Conservation (phyloP, 1,140 invertebrate species). For the Muscidifurax raptorellus region DNA sequence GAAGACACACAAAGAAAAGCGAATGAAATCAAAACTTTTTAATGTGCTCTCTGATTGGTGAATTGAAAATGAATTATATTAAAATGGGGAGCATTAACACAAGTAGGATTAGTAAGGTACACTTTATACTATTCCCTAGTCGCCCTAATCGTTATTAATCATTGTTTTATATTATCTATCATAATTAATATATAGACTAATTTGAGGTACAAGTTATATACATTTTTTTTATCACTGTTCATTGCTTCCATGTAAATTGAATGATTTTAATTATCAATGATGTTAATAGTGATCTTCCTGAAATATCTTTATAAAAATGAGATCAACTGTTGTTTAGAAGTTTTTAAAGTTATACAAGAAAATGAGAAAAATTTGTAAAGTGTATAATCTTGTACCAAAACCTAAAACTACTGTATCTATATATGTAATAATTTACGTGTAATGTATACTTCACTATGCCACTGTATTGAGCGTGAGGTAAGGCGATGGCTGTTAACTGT, state of each 20-base stretch:
- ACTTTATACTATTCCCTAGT: slow-evolving; percentile 51
- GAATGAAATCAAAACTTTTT: slow-evolving; percentile 32
- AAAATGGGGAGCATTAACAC: slow-evolving; percentile 24
- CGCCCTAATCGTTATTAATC: slow-evolving; percentile 48
- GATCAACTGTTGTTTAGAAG: slow-evolving; percentile 47
- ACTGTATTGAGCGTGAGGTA: slow-evolving; percentile 28
- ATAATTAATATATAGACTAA: slow-evolving; percentile 33
- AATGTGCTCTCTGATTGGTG: slow-evolving; percentile 9
- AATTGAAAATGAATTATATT: not conserved
- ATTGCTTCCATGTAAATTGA: slow-evolving; percentile 40
- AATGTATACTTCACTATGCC: slow-evolving; percentile 39
- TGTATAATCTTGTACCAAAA: slow-evolving; percentile 40
- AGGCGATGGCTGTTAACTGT: slow-evolving; percentile 49
- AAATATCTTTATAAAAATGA: slow-evolving; percentile 51
- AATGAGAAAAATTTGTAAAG: slow-evolving; percentile 19
- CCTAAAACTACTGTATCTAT: slow-evolving; percentile 50
- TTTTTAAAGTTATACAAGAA: slow-evolving; percentile 48
- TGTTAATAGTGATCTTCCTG: slow-evolving; percentile 48
- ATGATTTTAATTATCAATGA: slow-evolving; percentile 15
- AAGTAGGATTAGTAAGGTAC: slow-evolving; percentile 21
- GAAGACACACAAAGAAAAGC: not conserved
- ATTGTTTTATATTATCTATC: slow-evolving; percentile 44
- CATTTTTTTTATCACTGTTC: slow-evolving; percentile 24
- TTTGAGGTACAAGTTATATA: slow-evolving; percentile 43
- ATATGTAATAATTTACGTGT: slow-evolving; percentile 37